These are phyloP conservation scores for Hydroisotoma schaefferi DNA, from an alignment of 2,888 invertebrate species.

Conservation along the genomic window DNA sequence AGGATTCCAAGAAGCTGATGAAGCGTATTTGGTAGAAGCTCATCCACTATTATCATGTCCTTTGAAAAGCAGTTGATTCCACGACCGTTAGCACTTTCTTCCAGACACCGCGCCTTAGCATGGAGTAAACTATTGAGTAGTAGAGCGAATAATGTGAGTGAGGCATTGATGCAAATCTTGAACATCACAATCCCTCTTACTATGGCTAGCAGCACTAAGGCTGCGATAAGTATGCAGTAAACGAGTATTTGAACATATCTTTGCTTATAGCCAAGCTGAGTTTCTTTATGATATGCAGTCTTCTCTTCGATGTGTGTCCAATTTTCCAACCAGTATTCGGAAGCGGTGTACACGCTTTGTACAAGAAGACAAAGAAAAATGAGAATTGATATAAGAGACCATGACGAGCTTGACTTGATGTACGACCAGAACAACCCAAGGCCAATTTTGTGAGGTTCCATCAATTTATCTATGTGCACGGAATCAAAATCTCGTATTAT, in stretches of 20 bases:
- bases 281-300: neutral
- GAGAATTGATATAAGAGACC: slow-evolving; percentile 60
- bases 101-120: slow-evolving; percentile 81
- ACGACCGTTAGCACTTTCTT: slow-evolving; percentile 77
- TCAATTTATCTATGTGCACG: neutral
- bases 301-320: slow-evolving; percentile 55
- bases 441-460: slow-evolving; percentile 2
- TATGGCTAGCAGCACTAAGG: slow-evolving; percentile 17
- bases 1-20: slow-evolving; percentile 29
- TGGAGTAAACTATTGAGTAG: slow-evolving; percentile 77
- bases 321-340: slow-evolving; percentile 71
- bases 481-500: neutral
- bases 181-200: slow-evolving; percentile 66
- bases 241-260: slow-evolving; percentile 15
- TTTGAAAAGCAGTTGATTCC: slow-evolving; percentile 43
- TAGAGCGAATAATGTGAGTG: slow-evolving; percentile 69
- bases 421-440: slow-evolving; percentile 2
- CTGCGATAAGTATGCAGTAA: slow-evolving; percentile 18
- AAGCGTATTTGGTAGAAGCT: slow-evolving; percentile 33
- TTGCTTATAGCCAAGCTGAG: neutral
- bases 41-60: slow-evolving; percentile 40
- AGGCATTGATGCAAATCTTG: slow-evolving; percentile 72
- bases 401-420: slow-evolving; percentile 30
- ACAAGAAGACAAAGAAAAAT: slow-evolving; percentile 59
- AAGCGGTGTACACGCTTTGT: slow-evolving; percentile 63